Evolutionary conservation across 2,113 vertebrate genomes (phyloP).

Genomic region (Tetraodon nigroviridis): DNA sequence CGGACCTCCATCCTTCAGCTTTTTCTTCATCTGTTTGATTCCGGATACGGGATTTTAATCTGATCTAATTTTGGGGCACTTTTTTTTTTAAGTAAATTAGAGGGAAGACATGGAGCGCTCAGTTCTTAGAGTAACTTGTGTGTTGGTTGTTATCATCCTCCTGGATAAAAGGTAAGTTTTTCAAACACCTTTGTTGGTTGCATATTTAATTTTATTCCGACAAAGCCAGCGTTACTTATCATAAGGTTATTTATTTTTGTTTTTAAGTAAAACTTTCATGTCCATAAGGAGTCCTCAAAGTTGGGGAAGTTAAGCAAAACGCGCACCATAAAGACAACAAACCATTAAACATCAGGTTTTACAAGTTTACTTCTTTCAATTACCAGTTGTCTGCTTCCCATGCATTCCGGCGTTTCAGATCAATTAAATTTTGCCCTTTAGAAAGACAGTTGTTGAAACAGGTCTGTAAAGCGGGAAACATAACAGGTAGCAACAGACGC

Average conservation of each 20-base stretch:
- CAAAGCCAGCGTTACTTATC: background rate
- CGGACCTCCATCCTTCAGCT: slow-evolving; percentile 1
- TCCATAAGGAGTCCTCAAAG: background rate
- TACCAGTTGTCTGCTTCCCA: background rate
- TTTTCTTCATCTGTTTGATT: slow-evolving; percentile 9
- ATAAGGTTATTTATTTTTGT: no score
- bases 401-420: slow-evolving; percentile 10
- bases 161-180: slow-evolving; percentile 70
- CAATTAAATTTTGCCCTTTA: slow-evolving; percentile 19
- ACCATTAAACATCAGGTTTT: background rate
- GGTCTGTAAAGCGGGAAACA: slow-evolving; percentile 28
- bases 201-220: background rate
- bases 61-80: background rate
- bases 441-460: slow-evolving; percentile 30
- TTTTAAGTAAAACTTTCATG: background rate
- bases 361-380: background rate
- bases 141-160: slow-evolving; percentile 59
- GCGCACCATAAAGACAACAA: background rate
- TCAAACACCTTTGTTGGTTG: background rate
- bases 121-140: slow-evolving; percentile 56
- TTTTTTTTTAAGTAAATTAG: slow-evolving; percentile 14
- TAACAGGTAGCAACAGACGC: slow-evolving; percentile 58
- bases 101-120: slow-evolving; percentile 65
- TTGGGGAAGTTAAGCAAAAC: background rate
- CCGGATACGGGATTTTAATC: slow-evolving; percentile 47